Evolutionary conservation across 2,113 vertebrate species (phyloP).

Genomic region (Clarias macrocephalus): DNA sequence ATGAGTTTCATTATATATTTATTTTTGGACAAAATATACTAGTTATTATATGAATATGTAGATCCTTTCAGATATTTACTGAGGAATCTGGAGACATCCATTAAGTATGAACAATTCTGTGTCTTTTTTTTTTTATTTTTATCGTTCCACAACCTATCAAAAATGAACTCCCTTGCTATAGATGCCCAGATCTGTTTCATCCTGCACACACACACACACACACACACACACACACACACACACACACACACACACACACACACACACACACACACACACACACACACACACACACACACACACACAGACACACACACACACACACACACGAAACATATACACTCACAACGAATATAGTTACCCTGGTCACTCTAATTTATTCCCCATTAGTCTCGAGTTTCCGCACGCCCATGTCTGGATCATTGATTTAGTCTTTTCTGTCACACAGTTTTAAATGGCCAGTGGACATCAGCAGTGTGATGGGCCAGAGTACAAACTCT

Average conservation of each 20-base stretch:
- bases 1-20: not conserved
- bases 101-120: conserved; percentile 65
- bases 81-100: conserved; percentile 70
- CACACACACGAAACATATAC: not conserved
- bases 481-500: conserved; percentile 24
- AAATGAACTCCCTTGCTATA: conserved; percentile 31
- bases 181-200: conserved; percentile 62
- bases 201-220: conserved; percentile 47
- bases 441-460: conserved; percentile 51
- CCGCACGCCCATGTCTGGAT: conserved; percentile 68
- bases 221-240: not conserved
- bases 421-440: conserved; percentile 74
- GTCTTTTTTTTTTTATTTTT: conserved; percentile 3
- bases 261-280: not conserved
- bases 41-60: too few species aligned
- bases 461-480: conserved; percentile 39
- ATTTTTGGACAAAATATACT: not conserved
- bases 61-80: conserved; percentile 65
- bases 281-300: conserved; percentile 14
- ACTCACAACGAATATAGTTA: not conserved
- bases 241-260: conserved; percentile 24
- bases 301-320: conserved; percentile 31
- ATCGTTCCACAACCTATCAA: not conserved
- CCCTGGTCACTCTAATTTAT: conserved; percentile 64
- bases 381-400: conserved; percentile 83